Evolutionary conservation across 2,888 invertebrate genomes (phyloP).

Genomic region (Cheilosia vulpina): DNA sequence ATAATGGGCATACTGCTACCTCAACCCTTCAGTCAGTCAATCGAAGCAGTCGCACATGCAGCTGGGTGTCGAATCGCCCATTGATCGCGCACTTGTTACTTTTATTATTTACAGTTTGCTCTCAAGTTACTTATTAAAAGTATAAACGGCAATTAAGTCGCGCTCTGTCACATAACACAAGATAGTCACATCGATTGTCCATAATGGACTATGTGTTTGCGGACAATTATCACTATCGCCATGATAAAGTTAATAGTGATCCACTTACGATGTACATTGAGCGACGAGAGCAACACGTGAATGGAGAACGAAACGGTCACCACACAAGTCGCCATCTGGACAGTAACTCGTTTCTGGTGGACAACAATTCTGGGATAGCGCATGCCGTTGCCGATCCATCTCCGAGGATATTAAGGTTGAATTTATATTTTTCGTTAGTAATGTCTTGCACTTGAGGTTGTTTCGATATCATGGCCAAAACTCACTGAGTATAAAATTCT

Average conservation of each 20-base stretch:
- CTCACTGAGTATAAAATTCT: too few relatives aligned
- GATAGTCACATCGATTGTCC: not conserved
- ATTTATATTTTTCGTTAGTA: not conserved
- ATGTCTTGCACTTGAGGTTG: too few relatives aligned
- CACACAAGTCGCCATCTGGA: slow-evolving; percentile 26
- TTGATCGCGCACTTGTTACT: slow-evolving; percentile 2
- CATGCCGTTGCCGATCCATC: slow-evolving; percentile 42
- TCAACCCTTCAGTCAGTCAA: slow-evolving; percentile 42
- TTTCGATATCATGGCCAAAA: too few relatives aligned
- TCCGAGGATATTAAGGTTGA: slow-evolving; percentile 53
- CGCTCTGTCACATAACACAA: slow-evolving; percentile 2
- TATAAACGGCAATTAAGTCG: not conserved
- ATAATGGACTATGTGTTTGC: slow-evolving; percentile 46
- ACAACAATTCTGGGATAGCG: slow-evolving; percentile 25
- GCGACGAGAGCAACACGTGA: slow-evolving; percentile 25
- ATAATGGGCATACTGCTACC: not conserved
- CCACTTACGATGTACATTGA: slow-evolving; percentile 19
- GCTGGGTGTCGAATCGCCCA: not conserved
- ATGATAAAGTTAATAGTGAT: slow-evolving; percentile 40
- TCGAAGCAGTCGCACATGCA: slow-evolving; percentile 10
- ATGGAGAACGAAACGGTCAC: slow-evolving; percentile 43
- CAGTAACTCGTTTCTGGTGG: slow-evolving; percentile 43
- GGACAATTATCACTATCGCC: slow-evolving; percentile 16
- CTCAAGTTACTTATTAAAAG: not conserved
- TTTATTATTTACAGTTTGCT: slow-evolving; percentile 18